phyloP scores from a whole-genome alignment of 2,797 vertebrate genomes.

The Falco rusticolus region DNA sequence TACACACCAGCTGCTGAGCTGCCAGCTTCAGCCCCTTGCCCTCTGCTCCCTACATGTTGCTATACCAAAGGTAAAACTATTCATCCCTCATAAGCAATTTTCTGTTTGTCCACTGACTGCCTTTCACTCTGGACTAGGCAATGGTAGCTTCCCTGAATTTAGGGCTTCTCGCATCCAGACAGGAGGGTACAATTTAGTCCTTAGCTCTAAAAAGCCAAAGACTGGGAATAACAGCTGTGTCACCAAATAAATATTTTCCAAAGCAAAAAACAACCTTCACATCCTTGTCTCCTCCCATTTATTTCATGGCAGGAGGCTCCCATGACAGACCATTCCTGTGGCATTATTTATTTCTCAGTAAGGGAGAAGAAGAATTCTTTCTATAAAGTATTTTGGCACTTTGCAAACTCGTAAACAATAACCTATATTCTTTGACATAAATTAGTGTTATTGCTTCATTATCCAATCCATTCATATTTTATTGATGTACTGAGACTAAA shows the following conservation, averaged over 20 bases:
- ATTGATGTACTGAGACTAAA: conserved; percentile 69
- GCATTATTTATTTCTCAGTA: conserved; percentile 15
- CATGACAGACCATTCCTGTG: not conserved
- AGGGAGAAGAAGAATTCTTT: conserved; percentile 14
- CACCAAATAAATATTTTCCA: conserved; percentile 1
- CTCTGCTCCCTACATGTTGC: not conserved
- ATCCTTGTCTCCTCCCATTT: not conserved
- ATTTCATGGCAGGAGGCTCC: not conserved
- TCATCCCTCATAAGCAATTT: not conserved
- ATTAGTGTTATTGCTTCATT: conserved; percentile 71
- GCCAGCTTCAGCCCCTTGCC: not conserved
- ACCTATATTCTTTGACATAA: conserved; percentile 51
- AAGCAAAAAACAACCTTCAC: not conserved
- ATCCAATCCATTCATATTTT: conserved; percentile 64
- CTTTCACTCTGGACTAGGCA: not conserved
- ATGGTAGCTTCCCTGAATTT: not conserved
- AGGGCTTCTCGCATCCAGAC: not conserved
- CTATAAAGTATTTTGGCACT: conserved; percentile 5
- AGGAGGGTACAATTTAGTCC: not conserved
- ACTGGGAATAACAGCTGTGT: not conserved
- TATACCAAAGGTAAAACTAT: not conserved
- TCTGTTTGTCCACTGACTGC: not conserved
- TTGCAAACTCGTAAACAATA: conserved; percentile 60
- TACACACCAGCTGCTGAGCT: not conserved
- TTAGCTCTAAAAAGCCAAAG: not conserved